These are phyloP conservation scores for Phylloscopus collybita DNA, from an alignment of 2,797 vertebrate genomes.

Conservation along the genomic window DNA sequence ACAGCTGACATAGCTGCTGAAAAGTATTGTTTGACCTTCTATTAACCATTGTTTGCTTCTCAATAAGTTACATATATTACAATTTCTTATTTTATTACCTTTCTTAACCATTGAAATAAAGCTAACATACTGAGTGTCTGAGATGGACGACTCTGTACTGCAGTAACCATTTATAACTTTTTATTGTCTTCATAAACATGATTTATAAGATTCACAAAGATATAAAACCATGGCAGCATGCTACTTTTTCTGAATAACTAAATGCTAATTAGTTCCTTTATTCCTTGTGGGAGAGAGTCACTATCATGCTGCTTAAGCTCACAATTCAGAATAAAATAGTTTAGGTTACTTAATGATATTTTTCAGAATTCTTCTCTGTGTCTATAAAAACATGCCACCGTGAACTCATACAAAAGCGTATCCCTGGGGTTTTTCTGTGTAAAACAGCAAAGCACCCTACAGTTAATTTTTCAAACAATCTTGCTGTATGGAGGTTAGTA, in stretches of 20 bases:
- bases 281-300: not conserved
- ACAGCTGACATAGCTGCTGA: not conserved
- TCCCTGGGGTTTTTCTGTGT: accelerated
- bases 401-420: not conserved
- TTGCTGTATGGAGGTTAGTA: not conserved
- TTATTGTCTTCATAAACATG: conserved; percentile 65
- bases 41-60: not conserved
- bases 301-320: not conserved
- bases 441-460: accelerated
- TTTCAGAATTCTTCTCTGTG: not conserved
- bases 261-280: not conserved
- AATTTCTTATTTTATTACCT: conserved; percentile 56
- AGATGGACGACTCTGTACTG: conserved; percentile 5
- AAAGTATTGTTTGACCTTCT: conserved; percentile 2
- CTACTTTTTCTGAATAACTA: not conserved
- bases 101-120: conserved; percentile 53
- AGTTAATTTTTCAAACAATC: not conserved
- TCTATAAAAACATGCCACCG: not conserved
- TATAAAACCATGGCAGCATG: conserved; percentile 4
- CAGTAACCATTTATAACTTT: conserved; percentile 57
- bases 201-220: conserved; percentile 61
- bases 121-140: conserved; percentile 39
- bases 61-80: not conserved
- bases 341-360: not conserved
- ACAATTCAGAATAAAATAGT: not conserved